These are phyloP conservation scores for Heteromormyrus szaboi DNA, from an alignment of 2,797 vertebrate genomes.

Conservation along the genomic window DNA sequence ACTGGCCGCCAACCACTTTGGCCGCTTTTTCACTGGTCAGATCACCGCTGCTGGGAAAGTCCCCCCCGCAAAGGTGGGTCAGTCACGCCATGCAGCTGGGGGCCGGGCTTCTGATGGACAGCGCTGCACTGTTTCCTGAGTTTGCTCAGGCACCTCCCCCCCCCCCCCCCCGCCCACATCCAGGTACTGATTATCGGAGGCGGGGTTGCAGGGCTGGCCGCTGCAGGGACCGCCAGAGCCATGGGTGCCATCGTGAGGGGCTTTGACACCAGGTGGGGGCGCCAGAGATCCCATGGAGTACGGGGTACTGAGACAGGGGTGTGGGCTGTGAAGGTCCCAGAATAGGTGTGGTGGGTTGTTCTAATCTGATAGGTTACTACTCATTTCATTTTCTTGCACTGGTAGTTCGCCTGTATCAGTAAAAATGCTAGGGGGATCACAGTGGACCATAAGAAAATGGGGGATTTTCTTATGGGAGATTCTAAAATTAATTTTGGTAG, in stretches of 20 bases:
- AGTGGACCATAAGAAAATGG: background rate
- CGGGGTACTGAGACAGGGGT: background rate
- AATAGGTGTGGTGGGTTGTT: background rate
- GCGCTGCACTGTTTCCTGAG: background rate
- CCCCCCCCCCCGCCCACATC: background rate
- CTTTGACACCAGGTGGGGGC: slow-evolving; percentile 65
- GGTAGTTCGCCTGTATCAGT: background rate
- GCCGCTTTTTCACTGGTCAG: slow-evolving; percentile 67
- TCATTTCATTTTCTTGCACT: background rate
- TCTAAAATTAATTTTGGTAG: background rate
- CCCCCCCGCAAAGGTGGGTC: slow-evolving; percentile 60
- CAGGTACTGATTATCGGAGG: slow-evolving; percentile 71
- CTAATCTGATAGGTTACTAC: background rate
- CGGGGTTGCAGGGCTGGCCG: slow-evolving; percentile 67
- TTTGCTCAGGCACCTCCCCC: background rate
- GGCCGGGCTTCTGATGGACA: background rate
- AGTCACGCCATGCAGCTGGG: background rate
- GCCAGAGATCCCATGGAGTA: background rate
- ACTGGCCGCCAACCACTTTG: slow-evolving; percentile 82
- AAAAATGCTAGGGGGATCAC: background rate
- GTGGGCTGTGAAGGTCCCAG: background rate
- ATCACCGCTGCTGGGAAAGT: slow-evolving; percentile 63
- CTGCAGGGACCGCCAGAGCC: slow-evolving; percentile 71
- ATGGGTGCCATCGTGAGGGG: slow-evolving; percentile 71
- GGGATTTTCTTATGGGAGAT: background rate